phyloP scores from a whole-genome alignment of 2,113 vertebrate species.

The Trichomycterus rosablanca region DNA sequence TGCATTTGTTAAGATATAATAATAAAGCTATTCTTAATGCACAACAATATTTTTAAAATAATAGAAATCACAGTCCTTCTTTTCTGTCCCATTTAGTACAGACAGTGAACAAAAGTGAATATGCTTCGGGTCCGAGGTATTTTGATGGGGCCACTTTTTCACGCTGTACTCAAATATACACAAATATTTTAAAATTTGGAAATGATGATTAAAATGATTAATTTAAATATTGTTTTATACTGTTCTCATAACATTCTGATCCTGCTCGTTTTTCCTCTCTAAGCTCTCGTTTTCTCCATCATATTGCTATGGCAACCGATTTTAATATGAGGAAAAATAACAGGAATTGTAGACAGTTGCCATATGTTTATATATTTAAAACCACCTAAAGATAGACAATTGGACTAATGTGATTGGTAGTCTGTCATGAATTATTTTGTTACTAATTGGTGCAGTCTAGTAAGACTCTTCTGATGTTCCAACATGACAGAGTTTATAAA shows the following conservation, averaged over 20 bases:
- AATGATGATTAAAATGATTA: no score
- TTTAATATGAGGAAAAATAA: slow-evolving; percentile 45
- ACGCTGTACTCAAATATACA: not conserved
- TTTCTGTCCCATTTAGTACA: no score
- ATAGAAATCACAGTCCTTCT: no score
- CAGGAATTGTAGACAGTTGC: slow-evolving; percentile 33
- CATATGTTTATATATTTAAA: slow-evolving; percentile 38
- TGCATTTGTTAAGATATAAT: no score
- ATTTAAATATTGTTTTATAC: slow-evolving; percentile 15
- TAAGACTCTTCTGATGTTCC: slow-evolving; percentile 12
- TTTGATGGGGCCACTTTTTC: not conserved
- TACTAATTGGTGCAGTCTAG: slow-evolving; percentile 27
- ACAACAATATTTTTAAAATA: no score
- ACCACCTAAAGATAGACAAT: slow-evolving; percentile 26
- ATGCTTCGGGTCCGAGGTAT: not conserved
- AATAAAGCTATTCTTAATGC: no score
- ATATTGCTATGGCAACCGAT: slow-evolving; percentile 50
- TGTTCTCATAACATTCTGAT: slow-evolving; percentile 32
- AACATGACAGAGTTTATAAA: no score
- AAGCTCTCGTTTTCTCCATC: slow-evolving; percentile 12
- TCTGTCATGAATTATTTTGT: slow-evolving; percentile 17
- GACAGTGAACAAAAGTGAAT: slow-evolving; percentile 11
- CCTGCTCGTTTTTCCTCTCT: slow-evolving; percentile 13
- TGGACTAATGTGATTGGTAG: slow-evolving; percentile 2
- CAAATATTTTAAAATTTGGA: no score